A percentile compares a stretch with the other conserved stretches of the same genome.
Conservation (phyloP, 2,888 invertebrate species). For the Thysanoteuthis rhombus region DNA sequence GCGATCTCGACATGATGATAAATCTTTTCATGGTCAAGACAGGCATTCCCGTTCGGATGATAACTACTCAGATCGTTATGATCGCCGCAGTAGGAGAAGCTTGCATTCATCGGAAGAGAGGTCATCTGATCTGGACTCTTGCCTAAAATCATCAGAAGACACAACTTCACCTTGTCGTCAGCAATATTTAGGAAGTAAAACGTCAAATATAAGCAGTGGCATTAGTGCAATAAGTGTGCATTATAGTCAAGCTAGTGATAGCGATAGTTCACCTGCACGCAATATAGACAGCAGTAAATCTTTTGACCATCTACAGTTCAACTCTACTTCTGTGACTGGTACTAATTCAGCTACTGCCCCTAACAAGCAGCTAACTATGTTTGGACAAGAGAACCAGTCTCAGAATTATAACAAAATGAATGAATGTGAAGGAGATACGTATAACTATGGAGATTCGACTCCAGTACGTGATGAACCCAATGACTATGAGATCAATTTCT, state of each 20-base stretch:
- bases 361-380: background rate
- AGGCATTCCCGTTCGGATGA: conserved; percentile 28
- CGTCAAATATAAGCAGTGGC: background rate
- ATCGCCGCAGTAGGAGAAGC: background rate
- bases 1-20: conserved; percentile 21
- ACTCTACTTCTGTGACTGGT: background rate
- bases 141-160: conserved; percentile 18
- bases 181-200: background rate
- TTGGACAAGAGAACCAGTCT: conserved; percentile 14
- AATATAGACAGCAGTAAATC: background rate
- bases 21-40: conserved; percentile 14
- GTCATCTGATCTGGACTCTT: background rate
- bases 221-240: conserved; percentile 26
- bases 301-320: background rate
- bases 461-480: conserved; percentile 26
- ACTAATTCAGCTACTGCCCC: background rate
- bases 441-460: conserved; percentile 25
- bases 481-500: conserved; percentile 24
- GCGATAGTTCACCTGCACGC: conserved; percentile 1
- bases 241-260: conserved; percentile 26
- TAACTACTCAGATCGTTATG: conserved; percentile 20
- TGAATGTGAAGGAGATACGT: background rate
- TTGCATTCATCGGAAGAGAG: background rate
- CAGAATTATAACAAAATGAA: background rate
- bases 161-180: conserved; percentile 16